Base-by-base conservation (phyloP, 64 coral and sea anemone species). In the Porites lutea region DNA sequence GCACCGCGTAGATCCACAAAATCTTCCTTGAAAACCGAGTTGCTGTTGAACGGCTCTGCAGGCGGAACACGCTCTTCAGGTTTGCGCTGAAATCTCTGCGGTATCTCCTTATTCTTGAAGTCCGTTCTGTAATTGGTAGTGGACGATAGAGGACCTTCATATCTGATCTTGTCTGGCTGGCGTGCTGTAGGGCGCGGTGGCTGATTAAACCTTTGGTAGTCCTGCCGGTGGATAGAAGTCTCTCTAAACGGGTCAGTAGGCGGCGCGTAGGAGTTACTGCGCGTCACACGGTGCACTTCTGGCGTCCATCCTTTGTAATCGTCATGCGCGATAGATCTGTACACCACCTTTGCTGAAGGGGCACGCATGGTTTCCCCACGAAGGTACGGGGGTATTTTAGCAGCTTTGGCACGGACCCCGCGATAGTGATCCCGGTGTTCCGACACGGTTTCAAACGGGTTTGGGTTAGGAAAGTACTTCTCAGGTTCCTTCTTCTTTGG, bases 401-500 rank as follows among this genome's bases (percentile, higher is more conserved):
- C 97, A 19, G 97, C 91, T 0, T 82, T 59, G 8, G 88, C 91
- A 13, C 84, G 78, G 9, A 78, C 59, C 2, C 94, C 94, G 37
- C 67, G 86, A 49, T 88, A 98, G 82, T 98, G 97, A 10, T 95
- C 97, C 18, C 57, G 72, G 22, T 96, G 91, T 52, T 98, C 97
- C 14, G 97, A 98, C 13, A 98, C 94, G 18, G 97, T 95, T 46
- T 98, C 78, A 77, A 98, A 98, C 51, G 73, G 92, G 76, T 98
- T 87, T 19, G 94, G 94, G 79, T 98, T 98, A 7, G 97, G 97
- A 3, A 98, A 53, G 59, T 93, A 98, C 74, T 92, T 98, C 53
- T 96, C 94, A 4, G 97, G 91, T 51, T 98, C 91, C 74, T 93
- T 98, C 50, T 86, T 66, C 55, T 92, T 86, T 3, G 94, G 97